These are phyloP conservation scores for Echiichthys vipera DNA, from an alignment of 2,797 vertebrate species.

Conservation along the genomic window DNA sequence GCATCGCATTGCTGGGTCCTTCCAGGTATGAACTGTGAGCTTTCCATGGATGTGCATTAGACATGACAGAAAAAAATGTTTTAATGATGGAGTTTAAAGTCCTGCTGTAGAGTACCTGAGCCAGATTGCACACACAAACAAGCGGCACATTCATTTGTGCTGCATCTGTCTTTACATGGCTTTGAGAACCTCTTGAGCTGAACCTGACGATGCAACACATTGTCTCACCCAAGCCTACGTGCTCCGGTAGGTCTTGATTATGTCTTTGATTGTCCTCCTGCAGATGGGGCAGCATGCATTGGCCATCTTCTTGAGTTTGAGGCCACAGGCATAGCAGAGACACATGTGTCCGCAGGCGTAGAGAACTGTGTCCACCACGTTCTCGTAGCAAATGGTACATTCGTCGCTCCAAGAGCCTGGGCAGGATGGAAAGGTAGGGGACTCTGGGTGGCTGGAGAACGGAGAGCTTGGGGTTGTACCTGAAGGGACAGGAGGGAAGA, in stretches of 20 bases:
- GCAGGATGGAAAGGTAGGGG: constrained; percentile 86
- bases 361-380: constrained; percentile 95
- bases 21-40: constrained; percentile 1
- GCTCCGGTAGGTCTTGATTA: constrained; percentile 97
- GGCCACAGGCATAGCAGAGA: constrained; percentile 94
- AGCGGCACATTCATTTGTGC: constrained; percentile 36
- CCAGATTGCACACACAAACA: constrained; percentile 58
- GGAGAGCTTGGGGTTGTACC: constrained; percentile 92
- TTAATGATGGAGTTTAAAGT: constrained; percentile 40
- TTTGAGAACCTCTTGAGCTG: constrained; percentile 50
- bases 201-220: constrained; percentile 33
- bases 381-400: constrained; percentile 98
- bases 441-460: constrained; percentile 88
- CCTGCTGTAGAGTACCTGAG: constrained; percentile 74
- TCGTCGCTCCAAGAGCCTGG: constrained; percentile 91
- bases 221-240: constrained; percentile 81
- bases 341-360: constrained; percentile 99
- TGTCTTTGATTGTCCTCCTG: constrained; percentile 95
- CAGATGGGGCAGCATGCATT: constrained; percentile 97
- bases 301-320: constrained; percentile 95
- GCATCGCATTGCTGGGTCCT: constrained; percentile 3
- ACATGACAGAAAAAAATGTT: constrained; percentile 44
- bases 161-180: constrained; percentile 55
- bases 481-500: constrained; percentile 63
- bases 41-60: constrained; percentile 30